These are phyloP conservation scores for Pogonocichla stellata DNA, from an alignment of 2,113 vertebrate species.

Conservation along the genomic window DNA sequence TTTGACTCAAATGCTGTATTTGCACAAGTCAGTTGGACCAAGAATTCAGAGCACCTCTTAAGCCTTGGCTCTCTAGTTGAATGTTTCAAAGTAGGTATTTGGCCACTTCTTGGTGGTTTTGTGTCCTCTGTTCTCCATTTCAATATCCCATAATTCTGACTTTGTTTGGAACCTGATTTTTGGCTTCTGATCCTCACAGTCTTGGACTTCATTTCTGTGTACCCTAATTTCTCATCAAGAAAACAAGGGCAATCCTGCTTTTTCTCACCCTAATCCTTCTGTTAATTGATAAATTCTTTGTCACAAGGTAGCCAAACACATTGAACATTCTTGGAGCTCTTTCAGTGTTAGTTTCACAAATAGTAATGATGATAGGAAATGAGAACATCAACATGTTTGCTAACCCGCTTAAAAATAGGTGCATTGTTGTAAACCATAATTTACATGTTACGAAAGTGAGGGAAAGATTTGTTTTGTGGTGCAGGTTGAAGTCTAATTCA, in stretches of 20 bases:
- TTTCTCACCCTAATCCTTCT: neutral
- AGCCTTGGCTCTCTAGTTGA: neutral
- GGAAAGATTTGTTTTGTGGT: neutral
- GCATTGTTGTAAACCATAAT: fast-evolving
- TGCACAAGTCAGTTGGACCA: neutral
- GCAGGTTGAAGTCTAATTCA: neutral
- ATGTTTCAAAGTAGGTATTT: neutral
- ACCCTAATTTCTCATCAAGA: neutral
- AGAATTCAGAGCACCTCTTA: neutral
- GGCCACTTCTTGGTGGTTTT: neutral
- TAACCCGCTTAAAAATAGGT: neutral
- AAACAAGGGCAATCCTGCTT: neutral
- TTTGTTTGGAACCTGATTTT: neutral
- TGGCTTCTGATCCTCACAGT: neutral
- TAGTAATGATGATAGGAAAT: neutral
- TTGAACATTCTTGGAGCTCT: neutral
- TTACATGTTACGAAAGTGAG: neutral
- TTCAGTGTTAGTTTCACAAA: neutral
- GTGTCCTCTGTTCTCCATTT: neutral
- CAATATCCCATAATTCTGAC: neutral
- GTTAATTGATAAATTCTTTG: neutral
- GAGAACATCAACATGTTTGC: neutral
- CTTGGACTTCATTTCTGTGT: neutral
- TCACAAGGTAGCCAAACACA: neutral
- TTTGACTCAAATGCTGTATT: neutral